phyloP scores from a whole-genome alignment of 2,888 invertebrate species.

The Pyrrhosoma nymphula region DNA sequence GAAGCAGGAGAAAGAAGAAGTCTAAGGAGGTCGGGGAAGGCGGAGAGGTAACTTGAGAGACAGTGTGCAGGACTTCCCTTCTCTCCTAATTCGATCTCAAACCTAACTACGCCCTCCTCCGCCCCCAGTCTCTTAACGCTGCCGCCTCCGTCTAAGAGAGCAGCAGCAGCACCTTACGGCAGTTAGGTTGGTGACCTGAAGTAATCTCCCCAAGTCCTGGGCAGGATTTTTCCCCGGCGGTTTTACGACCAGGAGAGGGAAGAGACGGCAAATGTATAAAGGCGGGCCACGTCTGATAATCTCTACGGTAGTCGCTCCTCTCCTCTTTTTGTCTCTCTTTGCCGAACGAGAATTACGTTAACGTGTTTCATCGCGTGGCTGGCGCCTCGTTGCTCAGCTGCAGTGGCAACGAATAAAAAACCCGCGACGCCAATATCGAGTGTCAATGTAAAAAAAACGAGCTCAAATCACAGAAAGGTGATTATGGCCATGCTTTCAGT shows the following conservation, averaged over 20 bases:
- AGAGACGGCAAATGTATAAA: constrained; percentile 11
- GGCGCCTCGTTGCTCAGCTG: background rate
- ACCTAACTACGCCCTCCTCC: background rate
- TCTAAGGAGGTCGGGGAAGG: background rate
- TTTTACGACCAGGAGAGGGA: background rate
- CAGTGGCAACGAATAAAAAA: background rate
- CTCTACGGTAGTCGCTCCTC: background rate
- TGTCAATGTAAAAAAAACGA: background rate
- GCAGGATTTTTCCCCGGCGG: background rate
- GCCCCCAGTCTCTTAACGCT: background rate
- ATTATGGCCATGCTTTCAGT: background rate
- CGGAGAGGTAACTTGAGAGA: background rate
- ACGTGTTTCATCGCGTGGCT: background rate
- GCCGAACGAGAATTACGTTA: background rate
- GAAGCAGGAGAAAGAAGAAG: background rate
- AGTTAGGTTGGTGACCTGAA: constrained; percentile 35
- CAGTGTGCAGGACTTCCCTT: background rate
- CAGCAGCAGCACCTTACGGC: background rate
- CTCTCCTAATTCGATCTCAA: constrained; percentile 29
- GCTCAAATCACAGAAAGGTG: background rate
- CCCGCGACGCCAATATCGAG: background rate
- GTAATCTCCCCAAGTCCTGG: constrained; percentile 25
- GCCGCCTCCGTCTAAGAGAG: background rate
- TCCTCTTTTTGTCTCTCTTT: background rate
- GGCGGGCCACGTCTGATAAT: background rate